Evolutionary conservation across 2,113 vertebrate genomes (phyloP).

Genomic region (Orthonyx spaldingii): DNA sequence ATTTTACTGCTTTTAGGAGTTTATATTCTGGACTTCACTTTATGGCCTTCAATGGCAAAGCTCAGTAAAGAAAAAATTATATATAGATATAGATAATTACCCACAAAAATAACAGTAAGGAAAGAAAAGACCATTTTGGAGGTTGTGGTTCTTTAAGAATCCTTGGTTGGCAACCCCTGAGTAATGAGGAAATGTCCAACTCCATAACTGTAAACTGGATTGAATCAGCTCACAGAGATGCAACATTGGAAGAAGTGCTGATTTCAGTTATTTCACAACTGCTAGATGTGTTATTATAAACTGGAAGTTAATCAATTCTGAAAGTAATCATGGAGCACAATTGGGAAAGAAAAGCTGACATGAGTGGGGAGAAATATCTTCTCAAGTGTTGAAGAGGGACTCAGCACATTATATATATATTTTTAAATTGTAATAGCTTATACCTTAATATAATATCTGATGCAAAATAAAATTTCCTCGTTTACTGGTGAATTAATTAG

Average conservation of each 20-base stretch:
- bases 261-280: neutral
- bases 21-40: neutral
- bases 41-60: neutral
- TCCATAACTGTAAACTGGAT: neutral
- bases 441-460: neutral
- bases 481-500: neutral
- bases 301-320: constrained; percentile 31
- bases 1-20: neutral
- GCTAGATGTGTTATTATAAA: neutral
- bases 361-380: neutral
- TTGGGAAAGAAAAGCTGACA: neutral
- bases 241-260: constrained; percentile 23
- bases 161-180: neutral
- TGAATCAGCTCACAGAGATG: constrained; percentile 12
- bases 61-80: neutral
- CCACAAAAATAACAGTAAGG: neutral
- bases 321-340: neutral
- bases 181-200: constrained; percentile 25
- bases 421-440: neutral
- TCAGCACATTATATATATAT: neutral
- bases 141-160: neutral
- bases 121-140: neutral
- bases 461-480: neutral
- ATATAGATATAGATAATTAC: neutral
- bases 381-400: neutral